phyloP scores from a whole-genome alignment of 2,888 invertebrate genomes.

The Phalera bucephala region DNA sequence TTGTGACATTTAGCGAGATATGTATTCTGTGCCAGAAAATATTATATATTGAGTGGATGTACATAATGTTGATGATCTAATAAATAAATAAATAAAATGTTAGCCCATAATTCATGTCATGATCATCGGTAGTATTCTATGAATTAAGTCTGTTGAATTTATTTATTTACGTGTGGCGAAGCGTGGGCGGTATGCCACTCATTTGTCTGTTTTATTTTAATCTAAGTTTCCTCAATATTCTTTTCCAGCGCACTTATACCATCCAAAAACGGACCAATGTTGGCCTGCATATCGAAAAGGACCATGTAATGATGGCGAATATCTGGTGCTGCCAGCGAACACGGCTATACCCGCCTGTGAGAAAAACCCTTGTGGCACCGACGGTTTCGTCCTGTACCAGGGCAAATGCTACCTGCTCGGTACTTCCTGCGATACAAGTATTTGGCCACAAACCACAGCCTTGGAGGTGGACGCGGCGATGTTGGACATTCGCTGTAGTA shows the following conservation, averaged over 20 bases:
- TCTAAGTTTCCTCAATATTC: too few relatives aligned
- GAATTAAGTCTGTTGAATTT: too few relatives aligned
- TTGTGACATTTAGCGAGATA: too few relatives aligned
- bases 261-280: constrained; percentile 84
- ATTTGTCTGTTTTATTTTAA: too few relatives aligned
- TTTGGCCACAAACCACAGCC: constrained; percentile 52
- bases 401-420: constrained; percentile 71
- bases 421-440: constrained; percentile 62
- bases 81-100: too few relatives aligned
- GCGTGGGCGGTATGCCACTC: too few relatives aligned
- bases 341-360: constrained; percentile 83
- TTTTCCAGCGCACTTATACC: constrained; percentile 81
- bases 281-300: constrained; percentile 85
- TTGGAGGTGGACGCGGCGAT: constrained; percentile 85
- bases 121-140: too few relatives aligned
- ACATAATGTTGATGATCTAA: too few relatives aligned
- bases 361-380: constrained; percentile 83
- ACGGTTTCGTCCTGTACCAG: constrained; percentile 72
- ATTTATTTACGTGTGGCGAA: too few relatives aligned
- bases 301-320: constrained; percentile 82
- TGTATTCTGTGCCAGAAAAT: too few relatives aligned
- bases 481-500: constrained; percentile 81
- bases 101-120: too few relatives aligned
- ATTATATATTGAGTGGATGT: too few relatives aligned
- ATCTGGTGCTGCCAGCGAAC: constrained; percentile 77